Evolutionary conservation across 2,888 invertebrate genomes (phyloP).

Genomic region (Leptopilina drosophilae): DNA sequence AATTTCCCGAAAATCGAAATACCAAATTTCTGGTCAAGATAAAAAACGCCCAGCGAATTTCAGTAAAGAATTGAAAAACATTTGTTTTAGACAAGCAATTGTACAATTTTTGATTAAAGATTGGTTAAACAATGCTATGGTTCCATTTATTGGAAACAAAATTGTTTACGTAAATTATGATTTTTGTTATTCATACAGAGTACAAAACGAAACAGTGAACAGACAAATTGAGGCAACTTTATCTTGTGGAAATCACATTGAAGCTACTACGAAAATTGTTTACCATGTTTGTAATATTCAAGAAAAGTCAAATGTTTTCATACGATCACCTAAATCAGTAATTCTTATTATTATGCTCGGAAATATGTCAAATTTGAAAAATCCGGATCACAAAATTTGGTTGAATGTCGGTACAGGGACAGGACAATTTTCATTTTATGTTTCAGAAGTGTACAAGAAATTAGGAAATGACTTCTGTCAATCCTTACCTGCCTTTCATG

Average conservation of each 20-base stretch:
- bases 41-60: constrained; percentile 39
- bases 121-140: constrained; percentile 21
- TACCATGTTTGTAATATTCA: constrained; percentile 5
- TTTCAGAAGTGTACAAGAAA: constrained; percentile 47
- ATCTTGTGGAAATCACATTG: too few relatives aligned
- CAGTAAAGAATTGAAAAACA: constrained; percentile 29
- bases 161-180: too few relatives aligned
- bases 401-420: constrained; percentile 52
- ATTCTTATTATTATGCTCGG: constrained; percentile 42
- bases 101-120: constrained; percentile 36
- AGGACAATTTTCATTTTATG: constrained; percentile 47
- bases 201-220: constrained; percentile 44
- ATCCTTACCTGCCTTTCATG: too few relatives aligned
- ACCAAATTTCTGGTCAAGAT: constrained; percentile 35
- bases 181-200: constrained; percentile 45
- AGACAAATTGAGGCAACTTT: constrained; percentile 30
- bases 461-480: constrained; percentile 36
- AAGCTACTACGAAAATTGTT: too few relatives aligned
- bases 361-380: constrained; percentile 44
- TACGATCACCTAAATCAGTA: constrained; percentile 37
- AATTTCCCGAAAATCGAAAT: neutral
- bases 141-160: constrained; percentile 19
- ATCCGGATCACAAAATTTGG: constrained; percentile 32
- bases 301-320: constrained; percentile 1
- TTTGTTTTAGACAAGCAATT: constrained; percentile 38